Base-by-base conservation (phyloP, 2,888 invertebrate species). In the Pyralis farinalis region DNA sequence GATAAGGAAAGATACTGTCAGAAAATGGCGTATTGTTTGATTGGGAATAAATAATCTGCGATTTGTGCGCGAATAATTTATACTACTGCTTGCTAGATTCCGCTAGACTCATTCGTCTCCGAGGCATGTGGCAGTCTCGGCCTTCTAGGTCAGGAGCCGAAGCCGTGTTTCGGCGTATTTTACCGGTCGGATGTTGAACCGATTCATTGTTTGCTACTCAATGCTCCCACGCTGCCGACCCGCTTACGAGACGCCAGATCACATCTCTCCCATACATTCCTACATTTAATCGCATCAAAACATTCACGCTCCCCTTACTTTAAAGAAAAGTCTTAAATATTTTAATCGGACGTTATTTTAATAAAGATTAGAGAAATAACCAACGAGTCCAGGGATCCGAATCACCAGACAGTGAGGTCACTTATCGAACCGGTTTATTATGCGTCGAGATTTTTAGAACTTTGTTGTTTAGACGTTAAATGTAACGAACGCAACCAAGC, bases 381-480 rank as follows among this genome's bases (percentile, higher is more conserved):
- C 20, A 38, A 33, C 33, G 16, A 27, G 28, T 16, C 16, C 7
- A 28, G 12, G 8, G 27, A 28, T 51, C 65, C 55, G 61, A 63
- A 72, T 74, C 71, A 70, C 60, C 66, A 64, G 66, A 67, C 67
- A 66, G 72, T 83, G 82, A 83, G 77, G 75, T 85, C 82, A 82
- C 60, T 69, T 62, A 55, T 60, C 48, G 53, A 70, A 80, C 80
- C 73, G 76, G 78, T 80, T 73, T 57, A 48, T 57, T 61, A 58
- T 59, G 53, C 55, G 44, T 48, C 47, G 44, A n/a, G 49, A 47
- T 44, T 52, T 57, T 54, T 56, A 43, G 48, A 51, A 51, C 46
- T 46, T 51, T 54, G 47, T 47, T 54, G 49, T 58, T 52, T 31
- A 20, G 27, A 30, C 20, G 22, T 52, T 31, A 20, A 16, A 30